A percentile compares a stretch with the other conserved stretches of the same genome.
phyloP scores from a whole-genome alignment of 2,888 invertebrate species.

The Philereme vetulata region DNA sequence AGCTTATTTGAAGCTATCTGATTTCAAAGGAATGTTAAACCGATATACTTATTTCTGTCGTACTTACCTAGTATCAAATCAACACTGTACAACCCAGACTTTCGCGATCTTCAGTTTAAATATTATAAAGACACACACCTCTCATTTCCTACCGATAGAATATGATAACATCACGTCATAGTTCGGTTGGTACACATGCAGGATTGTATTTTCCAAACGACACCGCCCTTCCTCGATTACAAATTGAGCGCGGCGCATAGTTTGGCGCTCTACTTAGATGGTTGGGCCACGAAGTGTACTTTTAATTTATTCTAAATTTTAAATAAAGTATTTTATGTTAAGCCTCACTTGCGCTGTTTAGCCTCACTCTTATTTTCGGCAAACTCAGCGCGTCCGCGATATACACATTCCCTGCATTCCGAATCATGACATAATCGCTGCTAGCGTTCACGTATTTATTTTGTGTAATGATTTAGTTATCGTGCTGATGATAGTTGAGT shows the following conservation, averaged over 20 bases:
- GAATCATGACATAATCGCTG: no score
- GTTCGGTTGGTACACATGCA: constrained; percentile 27
- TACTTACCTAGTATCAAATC: neutral
- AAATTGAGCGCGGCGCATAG: constrained; percentile 39
- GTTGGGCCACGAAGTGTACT: neutral
- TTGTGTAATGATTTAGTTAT: no score
- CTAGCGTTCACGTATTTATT: no score
- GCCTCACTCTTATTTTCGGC: no score
- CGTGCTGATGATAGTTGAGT: no score
- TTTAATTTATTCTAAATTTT: no score
- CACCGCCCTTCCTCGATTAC: constrained; percentile 23
- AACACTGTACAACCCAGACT: neutral
- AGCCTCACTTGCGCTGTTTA: no score
- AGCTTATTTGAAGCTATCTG: no score
- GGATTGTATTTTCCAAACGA: constrained; percentile 29
- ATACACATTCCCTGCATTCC: no score
- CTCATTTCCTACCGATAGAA: constrained; percentile 14
- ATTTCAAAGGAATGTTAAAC: no score
- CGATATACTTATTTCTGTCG: neutral
- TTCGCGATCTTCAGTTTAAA: constrained; percentile 1
- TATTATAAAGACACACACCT: constrained; percentile 6
- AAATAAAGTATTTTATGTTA: no score
- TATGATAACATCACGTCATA: constrained; percentile 24
- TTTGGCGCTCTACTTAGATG: constrained; percentile 35
- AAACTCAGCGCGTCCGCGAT: no score